phyloP scores from a whole-genome alignment of 2,113 vertebrate genomes.

The Argyrosomus japonicus region DNA sequence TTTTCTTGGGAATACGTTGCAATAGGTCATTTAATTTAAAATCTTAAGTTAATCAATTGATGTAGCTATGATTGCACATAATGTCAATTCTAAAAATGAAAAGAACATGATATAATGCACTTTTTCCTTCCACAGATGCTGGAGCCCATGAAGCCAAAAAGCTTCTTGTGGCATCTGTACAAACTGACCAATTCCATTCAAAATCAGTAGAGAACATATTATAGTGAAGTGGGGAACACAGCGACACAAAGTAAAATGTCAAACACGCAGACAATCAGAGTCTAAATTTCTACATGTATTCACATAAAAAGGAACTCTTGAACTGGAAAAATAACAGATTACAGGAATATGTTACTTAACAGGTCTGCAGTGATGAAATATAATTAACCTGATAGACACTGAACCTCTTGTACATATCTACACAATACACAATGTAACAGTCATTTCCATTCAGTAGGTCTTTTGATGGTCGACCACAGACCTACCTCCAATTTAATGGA shows the following conservation, averaged over 20 bases:
- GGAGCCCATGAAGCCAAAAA: not conserved
- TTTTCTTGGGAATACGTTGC: not conserved
- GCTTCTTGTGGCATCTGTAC: not conserved
- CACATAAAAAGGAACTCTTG: not conserved
- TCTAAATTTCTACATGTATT: not conserved
- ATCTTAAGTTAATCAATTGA: not conserved
- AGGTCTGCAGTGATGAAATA: conserved; percentile 4
- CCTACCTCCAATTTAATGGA: conserved; percentile 14
- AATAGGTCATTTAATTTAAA: not conserved
- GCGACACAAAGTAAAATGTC: not conserved
- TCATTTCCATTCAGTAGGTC: conserved; percentile 29
- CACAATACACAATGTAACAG: not conserved
- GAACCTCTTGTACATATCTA: conserved; percentile 1
- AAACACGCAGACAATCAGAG: not conserved
- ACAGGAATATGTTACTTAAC: not conserved
- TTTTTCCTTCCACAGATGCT: not conserved
- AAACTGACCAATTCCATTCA: not conserved
- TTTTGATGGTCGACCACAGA: conserved; percentile 7
- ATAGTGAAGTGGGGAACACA: not conserved
- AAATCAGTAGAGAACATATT: not conserved
- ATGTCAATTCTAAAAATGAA: not conserved
- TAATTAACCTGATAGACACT: not conserved
- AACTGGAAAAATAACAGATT: too few relatives aligned
- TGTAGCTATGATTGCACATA: not conserved
- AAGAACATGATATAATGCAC: not conserved